Base-by-base conservation (phyloP, 2,113 vertebrate genomes). In the Monopterus albus region DNA sequence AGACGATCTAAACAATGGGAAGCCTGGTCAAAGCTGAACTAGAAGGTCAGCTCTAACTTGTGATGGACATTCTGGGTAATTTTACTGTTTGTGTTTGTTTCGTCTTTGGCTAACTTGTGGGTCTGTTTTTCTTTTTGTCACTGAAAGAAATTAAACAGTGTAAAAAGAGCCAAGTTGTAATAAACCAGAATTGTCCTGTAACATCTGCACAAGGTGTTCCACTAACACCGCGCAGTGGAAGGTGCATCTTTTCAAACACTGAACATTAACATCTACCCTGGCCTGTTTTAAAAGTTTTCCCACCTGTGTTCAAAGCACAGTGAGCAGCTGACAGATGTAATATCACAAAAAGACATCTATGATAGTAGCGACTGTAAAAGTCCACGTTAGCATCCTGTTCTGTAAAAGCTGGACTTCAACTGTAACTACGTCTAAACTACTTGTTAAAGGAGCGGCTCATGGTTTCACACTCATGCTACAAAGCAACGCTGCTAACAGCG, bases 391-490 rank as follows among this genome's bases (percentile, higher is more conserved):
- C n/a, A n/a, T n/a, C n/a, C n/a, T n/a, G n/a, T n/a, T n/a, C n/a
- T n/a, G n/a, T n/a, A n/a, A 18, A 33, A 21, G 2, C 2, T 33
- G 70, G 60, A 59, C 51, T 26, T 40, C 8, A 33, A 57, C 11
- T 2, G 43, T 0, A 56, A 47, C 78, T 67, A 80, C 74, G 0
- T 76, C 77, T 81, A 90, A 69, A 31, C 1, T 3, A 65, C 68
- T 45, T 52, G 6, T 55, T 52, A 7, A 38, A 51, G 20, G 29
- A 72, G 72, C 63, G 57, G 57, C 68, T 81, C 49, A 42, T 38
- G 52, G 65, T 87, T 79, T 83, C 69, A 87, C 68, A 63, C 83
- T 72, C 81, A 87, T 80, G 83, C 79, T 86, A 79, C 23, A 42
- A 29, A 47, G 56, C 49, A 51, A 51, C 51, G 43, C 18, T 18